A percentile compares a stretch with the other conserved stretches of the same genome.
These are phyloP conservation scores for Eubucco bourcierii DNA, from an alignment of 2,113 vertebrate species.

Conservation along the genomic window DNA sequence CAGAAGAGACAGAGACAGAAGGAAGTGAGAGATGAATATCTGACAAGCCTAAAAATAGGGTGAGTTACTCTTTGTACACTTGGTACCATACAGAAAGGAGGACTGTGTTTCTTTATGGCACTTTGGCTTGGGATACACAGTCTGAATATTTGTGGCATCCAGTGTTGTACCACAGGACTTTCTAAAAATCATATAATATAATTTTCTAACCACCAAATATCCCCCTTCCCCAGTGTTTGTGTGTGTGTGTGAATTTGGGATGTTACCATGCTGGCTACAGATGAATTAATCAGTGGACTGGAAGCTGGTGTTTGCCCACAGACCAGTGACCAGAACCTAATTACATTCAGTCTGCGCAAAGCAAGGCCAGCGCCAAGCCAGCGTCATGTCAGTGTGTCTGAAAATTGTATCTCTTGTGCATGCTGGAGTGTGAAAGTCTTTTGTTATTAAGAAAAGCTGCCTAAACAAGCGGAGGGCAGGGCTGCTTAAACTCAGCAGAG, in stretches of 20 bases:
- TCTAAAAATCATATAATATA: not conserved
- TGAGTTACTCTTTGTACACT: not conserved
- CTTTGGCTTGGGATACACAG: fast-evolving
- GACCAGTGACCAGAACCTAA: conserved; percentile 24
- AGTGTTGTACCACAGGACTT: not conserved
- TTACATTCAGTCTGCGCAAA: not conserved
- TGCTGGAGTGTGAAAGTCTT: conserved; percentile 36
- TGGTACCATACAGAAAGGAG: not conserved
- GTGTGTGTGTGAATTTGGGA: not conserved
- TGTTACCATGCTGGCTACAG: not conserved
- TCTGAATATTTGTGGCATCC: not conserved
- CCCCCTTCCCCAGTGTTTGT: not conserved
- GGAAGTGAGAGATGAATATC: not conserved
- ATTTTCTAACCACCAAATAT: not conserved
- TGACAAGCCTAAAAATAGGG: conserved; percentile 24
- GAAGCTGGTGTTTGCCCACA: conserved; percentile 30
- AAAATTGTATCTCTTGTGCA: conserved; percentile 32
- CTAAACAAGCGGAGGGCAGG: not conserved
- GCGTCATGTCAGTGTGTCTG: not conserved
- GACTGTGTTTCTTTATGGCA: not conserved
- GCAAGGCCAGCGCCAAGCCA: not conserved
- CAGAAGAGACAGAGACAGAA: conserved; percentile 13
- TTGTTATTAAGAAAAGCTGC: conserved; percentile 46
- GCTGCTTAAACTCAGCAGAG: not conserved
- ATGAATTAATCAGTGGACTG: not conserved